phyloP scores from a whole-genome alignment of 2,113 vertebrate genomes.

The Nibea coibor region DNA sequence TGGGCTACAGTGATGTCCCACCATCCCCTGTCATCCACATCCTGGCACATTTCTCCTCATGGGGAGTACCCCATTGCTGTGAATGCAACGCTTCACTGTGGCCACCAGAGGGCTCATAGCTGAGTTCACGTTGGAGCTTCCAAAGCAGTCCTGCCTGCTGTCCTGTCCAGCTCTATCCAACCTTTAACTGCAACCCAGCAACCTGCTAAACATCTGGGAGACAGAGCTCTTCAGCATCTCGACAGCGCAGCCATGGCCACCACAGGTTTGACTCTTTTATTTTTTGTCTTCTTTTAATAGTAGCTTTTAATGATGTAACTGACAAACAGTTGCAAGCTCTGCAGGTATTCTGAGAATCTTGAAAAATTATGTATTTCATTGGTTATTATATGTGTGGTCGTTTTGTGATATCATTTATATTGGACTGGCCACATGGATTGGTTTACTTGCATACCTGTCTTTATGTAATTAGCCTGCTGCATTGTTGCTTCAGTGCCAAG shows the following conservation, averaged over 20 bases:
- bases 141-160: conserved; percentile 38
- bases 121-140: conserved; percentile 13
- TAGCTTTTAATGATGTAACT: not conserved
- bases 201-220: conserved; percentile 39
- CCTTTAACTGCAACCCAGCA: conserved; percentile 60
- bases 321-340: not conserved
- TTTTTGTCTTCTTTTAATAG: not conserved
- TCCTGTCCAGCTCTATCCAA: conserved; percentile 33
- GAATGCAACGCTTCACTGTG: conserved; percentile 9
- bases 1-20: not conserved
- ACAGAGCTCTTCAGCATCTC: conserved; percentile 40
- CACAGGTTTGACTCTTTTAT: conserved; percentile 74
- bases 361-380: not conserved
- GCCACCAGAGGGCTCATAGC: conserved; percentile 71
- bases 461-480: conserved; percentile 18
- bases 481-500: conserved; percentile 15
- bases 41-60: not conserved
- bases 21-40: not conserved
- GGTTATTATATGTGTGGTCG: not conserved
- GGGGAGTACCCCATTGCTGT: conserved; percentile 6
- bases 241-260: conserved; percentile 77
- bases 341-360: not conserved
- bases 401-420: not conserved
- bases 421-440: not conserved
- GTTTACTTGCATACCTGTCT: not conserved